Conservation (phyloP, 92 coral and sea anemone genomes). For the Epizoanthus fatuus region DNA sequence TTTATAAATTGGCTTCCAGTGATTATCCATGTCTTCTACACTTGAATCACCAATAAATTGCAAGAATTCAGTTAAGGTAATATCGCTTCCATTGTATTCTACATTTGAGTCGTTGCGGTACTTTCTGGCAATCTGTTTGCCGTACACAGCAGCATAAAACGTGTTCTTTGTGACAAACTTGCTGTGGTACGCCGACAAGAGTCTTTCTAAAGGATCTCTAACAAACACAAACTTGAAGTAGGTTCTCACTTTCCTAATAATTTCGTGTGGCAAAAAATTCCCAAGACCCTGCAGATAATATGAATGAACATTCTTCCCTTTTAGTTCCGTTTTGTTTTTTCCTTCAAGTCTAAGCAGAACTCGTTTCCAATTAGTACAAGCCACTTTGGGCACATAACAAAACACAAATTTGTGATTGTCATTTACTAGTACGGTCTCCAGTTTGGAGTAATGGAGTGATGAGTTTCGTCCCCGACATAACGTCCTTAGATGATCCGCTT, state of each 20-base stretch:
- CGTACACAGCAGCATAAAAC: background rate
- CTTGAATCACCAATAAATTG: constrained; percentile 19
- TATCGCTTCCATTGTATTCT: background rate
- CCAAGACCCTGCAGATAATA: constrained; percentile 26
- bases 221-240: constrained; percentile 32
- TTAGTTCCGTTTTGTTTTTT: constrained; percentile 19
- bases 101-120: constrained; percentile 1
- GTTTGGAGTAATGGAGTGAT: background rate
- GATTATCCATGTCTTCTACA: constrained; percentile 39
- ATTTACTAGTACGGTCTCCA: constrained; percentile 28
- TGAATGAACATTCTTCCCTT: constrained; percentile 10
- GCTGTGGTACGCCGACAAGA: constrained; percentile 49
- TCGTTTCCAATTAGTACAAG: constrained; percentile 50
- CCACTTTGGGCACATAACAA: constrained; percentile 54
- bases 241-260: constrained; percentile 5
- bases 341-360: constrained; percentile 43
- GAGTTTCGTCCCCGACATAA: background rate
- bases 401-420: constrained; percentile 41
- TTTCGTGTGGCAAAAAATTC: constrained; percentile 10
- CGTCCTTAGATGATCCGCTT: background rate
- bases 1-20: constrained; percentile 53
- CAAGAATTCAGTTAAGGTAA: constrained; percentile 46
- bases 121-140: background rate
- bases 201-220: background rate
- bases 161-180: background rate